phyloP scores from a whole-genome alignment of 2,888 invertebrate genomes.

The Oxycera nigricornis region DNA sequence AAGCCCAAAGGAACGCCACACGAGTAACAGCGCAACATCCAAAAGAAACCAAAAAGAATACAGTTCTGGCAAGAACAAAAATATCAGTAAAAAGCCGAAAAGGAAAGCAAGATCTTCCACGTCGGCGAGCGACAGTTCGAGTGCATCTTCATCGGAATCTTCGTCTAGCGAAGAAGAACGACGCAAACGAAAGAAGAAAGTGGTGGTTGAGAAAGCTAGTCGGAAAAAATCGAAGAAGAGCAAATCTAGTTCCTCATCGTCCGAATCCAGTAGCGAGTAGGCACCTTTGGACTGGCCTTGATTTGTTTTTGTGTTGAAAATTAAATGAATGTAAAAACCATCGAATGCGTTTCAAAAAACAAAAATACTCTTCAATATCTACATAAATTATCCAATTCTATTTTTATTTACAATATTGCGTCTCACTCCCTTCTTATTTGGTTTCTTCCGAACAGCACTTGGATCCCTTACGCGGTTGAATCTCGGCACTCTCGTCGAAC shows the following conservation, averaged over 20 bases:
- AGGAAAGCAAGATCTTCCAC: neutral
- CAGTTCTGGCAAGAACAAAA: no score
- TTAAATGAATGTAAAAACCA: neutral
- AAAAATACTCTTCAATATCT: neutral
- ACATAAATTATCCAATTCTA: neutral
- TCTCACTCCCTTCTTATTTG: neutral
- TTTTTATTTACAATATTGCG: neutral
- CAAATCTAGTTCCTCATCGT: constrained; percentile 29
- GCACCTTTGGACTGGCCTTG: neutral
- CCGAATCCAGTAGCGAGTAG: constrained; percentile 40
- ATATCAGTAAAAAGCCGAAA: neutral
- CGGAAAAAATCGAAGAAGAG: constrained; percentile 49
- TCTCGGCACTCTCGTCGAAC: constrained; percentile 65
- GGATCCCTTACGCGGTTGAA: constrained; percentile 54
- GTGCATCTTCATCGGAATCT: neutral
- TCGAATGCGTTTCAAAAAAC: neutral
- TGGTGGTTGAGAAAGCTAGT: constrained; percentile 45
- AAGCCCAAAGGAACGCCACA: no score
- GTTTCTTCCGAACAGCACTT: constrained; percentile 40
- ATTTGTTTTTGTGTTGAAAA: neutral
- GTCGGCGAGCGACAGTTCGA: neutral
- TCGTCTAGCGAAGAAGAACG: neutral
- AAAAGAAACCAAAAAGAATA: neutral
- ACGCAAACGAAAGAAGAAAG: neutral
- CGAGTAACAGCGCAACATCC: neutral